Percentiles rank a stretch among this genome's conserved stretches.
Evolutionary conservation across 2,113 vertebrate species (phyloP).

Genomic region (Perca flavescens): DNA sequence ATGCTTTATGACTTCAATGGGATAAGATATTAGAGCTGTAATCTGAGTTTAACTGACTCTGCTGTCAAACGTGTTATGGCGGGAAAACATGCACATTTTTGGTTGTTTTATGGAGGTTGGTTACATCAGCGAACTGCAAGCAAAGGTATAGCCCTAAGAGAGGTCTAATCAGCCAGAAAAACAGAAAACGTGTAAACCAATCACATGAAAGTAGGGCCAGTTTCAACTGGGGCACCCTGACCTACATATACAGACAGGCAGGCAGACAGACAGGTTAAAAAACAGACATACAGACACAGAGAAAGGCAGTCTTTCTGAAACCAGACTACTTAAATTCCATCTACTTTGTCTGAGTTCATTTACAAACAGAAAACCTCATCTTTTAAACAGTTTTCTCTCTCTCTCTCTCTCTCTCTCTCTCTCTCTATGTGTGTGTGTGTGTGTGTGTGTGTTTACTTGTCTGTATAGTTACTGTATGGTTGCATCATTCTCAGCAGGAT

Average conservation of each 20-base stretch:
- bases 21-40: background rate
- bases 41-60: background rate
- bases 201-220: conserved; percentile 70
- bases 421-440: no score
- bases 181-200: conserved; percentile 22
- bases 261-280: conserved; percentile 11
- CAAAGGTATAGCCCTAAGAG: background rate
- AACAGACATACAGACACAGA: conserved; percentile 12
- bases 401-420: no score
- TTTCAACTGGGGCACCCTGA: conserved; percentile 73
- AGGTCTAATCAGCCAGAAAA: conserved; percentile 5
- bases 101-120: conserved; percentile 3
- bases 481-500: conserved; percentile 76
- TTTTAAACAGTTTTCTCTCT: no score
- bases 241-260: conserved; percentile 53
- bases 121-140: background rate
- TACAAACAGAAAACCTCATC: no score
- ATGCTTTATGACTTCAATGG: background rate
- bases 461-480: conserved; percentile 74
- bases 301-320: background rate
- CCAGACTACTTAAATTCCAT: no score
- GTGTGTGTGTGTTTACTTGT: background rate
- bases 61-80: background rate
- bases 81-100: background rate
- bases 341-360: no score